Conservation (phyloP, 1,140 invertebrate species). For the Trichoplusia ni region DNA sequence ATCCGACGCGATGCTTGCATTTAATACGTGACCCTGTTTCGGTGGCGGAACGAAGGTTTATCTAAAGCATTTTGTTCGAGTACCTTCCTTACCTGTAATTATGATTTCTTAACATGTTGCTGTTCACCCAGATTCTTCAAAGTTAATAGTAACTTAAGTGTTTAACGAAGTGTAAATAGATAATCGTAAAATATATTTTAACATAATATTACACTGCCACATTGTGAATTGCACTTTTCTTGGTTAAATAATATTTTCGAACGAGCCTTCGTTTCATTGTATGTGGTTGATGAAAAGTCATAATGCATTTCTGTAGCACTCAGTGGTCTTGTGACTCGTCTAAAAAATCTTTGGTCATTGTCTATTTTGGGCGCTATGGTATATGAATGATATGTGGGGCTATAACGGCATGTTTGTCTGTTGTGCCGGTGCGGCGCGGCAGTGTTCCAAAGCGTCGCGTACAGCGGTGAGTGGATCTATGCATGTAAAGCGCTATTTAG, state of each 20-base stretch:
- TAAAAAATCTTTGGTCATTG: constrained; percentile 5
- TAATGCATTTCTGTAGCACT: not conserved
- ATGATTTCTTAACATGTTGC: no score
- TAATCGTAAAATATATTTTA: not conserved
- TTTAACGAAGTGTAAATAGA: constrained; percentile 1
- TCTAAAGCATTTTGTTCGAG: no score
- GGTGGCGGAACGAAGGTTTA: constrained; percentile 19
- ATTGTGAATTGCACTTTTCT: constrained; percentile 14
- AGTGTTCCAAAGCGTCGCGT: constrained; percentile 97
- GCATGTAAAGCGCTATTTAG: constrained; percentile 63
- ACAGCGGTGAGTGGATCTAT: constrained; percentile 91
- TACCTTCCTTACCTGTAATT: no score
- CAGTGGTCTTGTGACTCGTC: constrained; percentile 1
- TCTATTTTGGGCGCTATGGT: constrained; percentile 30
- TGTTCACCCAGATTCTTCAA: not conserved
- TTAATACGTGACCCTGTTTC: constrained; percentile 7
- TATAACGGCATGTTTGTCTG: constrained; percentile 80
- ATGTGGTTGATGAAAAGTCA: not conserved
- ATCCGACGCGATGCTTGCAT: not conserved
- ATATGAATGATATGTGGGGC: constrained; percentile 45
- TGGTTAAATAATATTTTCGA: not conserved
- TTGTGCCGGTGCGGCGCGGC: constrained; percentile 80
- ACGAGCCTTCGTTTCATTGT: not conserved
- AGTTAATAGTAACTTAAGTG: not conserved
- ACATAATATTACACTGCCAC: constrained; percentile 12